Percentiles rank a stretch among this genome's conserved stretches.
phyloP scores from a whole-genome alignment of 1,140 invertebrate species.

The Heliconius eleuchia region DNA sequence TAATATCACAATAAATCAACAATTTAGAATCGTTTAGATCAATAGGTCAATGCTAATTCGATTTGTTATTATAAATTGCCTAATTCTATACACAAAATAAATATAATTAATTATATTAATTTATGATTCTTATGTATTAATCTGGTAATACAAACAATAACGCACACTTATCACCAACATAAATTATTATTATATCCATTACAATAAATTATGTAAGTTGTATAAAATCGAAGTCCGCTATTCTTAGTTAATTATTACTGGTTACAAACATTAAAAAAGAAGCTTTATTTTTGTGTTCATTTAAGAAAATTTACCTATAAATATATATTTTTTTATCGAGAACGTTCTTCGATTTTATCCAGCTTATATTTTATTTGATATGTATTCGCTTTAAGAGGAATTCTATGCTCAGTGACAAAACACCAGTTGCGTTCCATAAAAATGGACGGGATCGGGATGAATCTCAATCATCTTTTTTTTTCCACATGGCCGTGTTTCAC shows the following conservation, averaged over 20 bases:
- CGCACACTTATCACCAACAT: constrained; percentile 3
- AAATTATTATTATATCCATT: background rate
- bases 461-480: constrained; percentile 45
- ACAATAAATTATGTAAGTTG: constrained; percentile 17
- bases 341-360: background rate
- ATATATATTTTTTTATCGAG: background rate
- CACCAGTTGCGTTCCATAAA: background rate
- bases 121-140: background rate
- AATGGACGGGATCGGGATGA: constrained; percentile 36
- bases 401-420: constrained; percentile 13
- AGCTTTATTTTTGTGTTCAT: no score
- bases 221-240: background rate
- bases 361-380: background rate
- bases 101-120: background rate
- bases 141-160: background rate
- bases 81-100: background rate
- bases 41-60: background rate
- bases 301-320: background rate
- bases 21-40: background rate
- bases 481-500: constrained; percentile 32
- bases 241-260: background rate
- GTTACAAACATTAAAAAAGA: no score
- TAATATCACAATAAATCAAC: background rate
- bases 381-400: constrained; percentile 19
- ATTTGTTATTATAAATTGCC: background rate